Percentiles rank a stretch among this genome's conserved stretches.
Evolutionary conservation across 2,888 invertebrate genomes (phyloP).

Genomic region (Pherbina coryleti): DNA sequence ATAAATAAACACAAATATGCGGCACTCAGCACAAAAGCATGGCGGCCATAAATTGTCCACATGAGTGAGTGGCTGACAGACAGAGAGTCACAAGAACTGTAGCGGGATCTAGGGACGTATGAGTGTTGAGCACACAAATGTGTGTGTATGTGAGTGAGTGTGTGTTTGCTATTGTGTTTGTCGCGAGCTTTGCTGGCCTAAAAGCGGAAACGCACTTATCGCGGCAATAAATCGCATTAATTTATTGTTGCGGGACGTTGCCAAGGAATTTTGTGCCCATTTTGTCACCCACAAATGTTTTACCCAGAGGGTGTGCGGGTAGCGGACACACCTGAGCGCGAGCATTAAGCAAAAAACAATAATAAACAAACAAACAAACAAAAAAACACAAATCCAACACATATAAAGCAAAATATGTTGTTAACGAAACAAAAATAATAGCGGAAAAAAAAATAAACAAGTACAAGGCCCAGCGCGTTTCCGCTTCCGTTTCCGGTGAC

Average conservation of each 20-base stretch:
- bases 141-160: not conserved
- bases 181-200: slow-evolving; percentile 12
- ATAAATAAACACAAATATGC: not conserved
- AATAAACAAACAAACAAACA: not conserved
- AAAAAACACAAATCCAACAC: not conserved
- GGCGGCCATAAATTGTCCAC: slow-evolving; percentile 15
- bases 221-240: slow-evolving; percentile 67
- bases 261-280: slow-evolving; percentile 49
- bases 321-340: slow-evolving; percentile 8
- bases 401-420: not conserved
- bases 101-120: not conserved
- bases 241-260: slow-evolving; percentile 64
- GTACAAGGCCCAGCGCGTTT: slow-evolving; percentile 22
- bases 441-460: not conserved
- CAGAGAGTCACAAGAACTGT: not conserved
- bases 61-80: slow-evolving; percentile 16
- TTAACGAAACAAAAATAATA: not conserved
- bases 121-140: not conserved
- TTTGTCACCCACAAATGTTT: not conserved
- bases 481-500: slow-evolving; percentile 23
- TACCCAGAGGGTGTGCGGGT: not conserved
- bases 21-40: not conserved
- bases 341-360: not conserved
- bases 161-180: too few relatives aligned
- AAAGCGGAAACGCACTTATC: slow-evolving; percentile 57